A percentile compares a stretch with the other conserved stretches of the same genome.
Evolutionary conservation across 2,888 invertebrate species (phyloP).

Genomic region (Carcina quercana): DNA sequence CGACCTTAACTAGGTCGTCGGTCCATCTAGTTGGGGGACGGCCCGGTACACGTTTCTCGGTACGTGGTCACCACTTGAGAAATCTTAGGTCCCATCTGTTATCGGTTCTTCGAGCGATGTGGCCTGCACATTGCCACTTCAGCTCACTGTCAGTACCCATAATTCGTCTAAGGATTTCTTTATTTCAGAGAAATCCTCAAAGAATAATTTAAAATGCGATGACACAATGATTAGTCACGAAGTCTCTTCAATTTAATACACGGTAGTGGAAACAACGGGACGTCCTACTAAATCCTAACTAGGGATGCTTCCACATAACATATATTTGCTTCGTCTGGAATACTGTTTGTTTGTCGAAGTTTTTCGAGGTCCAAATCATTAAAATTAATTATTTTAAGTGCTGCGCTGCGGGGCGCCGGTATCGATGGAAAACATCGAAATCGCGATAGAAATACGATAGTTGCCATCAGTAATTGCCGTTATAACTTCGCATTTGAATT

Average conservation of each 20-base stretch:
- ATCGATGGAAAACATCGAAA: conserved; percentile 16
- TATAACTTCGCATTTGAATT: not conserved
- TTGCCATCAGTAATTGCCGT: not conserved
- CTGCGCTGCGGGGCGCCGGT: conserved; percentile 23
- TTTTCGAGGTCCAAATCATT: conserved; percentile 12
- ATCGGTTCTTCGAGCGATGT: not conserved
- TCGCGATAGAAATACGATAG: conserved; percentile 4
- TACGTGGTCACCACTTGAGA: too few relatives aligned
- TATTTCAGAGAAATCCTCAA: not conserved
- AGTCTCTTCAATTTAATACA: not conserved
- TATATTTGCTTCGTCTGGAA: not conserved
- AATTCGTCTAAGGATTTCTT: not conserved
- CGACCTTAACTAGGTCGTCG: too few relatives aligned
- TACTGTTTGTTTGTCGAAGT: not conserved
- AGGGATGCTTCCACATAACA: not conserved
- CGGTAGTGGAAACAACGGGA: not conserved
- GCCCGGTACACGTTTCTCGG: too few relatives aligned
- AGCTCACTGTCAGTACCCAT: not conserved
- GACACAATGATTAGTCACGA: not conserved
- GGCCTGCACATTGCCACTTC: not conserved
- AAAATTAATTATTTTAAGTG: conserved; percentile 31
- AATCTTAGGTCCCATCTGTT: too few relatives aligned
- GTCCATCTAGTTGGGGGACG: not conserved
- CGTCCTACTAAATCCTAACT: not conserved
- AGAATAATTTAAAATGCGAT: not conserved